These are phyloP conservation scores for Ammospiza caudacuta DNA, from an alignment of 2,113 vertebrate genomes.

Conservation along the genomic window DNA sequence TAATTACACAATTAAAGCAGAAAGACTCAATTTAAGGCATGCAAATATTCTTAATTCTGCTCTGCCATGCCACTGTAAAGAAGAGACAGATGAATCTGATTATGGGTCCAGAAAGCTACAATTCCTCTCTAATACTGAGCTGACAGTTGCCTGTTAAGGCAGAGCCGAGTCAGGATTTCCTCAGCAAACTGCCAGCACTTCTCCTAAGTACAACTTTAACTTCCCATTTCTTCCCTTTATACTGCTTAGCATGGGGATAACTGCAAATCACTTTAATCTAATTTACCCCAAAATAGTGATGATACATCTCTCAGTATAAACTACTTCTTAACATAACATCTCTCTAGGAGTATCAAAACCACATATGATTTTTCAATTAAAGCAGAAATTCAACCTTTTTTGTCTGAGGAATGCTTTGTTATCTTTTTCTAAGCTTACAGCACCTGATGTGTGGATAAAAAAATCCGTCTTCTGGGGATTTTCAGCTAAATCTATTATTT, in stretches of 20 bases:
- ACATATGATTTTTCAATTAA: conserved; percentile 50
- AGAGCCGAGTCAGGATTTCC: neutral
- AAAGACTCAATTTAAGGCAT: conserved; percentile 53
- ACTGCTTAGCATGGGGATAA: conserved; percentile 40
- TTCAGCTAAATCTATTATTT: conserved; percentile 67
- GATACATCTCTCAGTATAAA: conserved; percentile 40
- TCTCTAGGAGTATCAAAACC: conserved; percentile 51
- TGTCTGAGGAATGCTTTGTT: conserved; percentile 33
- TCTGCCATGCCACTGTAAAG: neutral
- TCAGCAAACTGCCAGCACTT: neutral
- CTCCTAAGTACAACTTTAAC: conserved; percentile 23
- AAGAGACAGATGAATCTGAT: conserved; percentile 30
- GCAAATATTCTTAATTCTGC: conserved; percentile 54
- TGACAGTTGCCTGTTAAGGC: neutral
- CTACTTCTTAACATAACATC: conserved; percentile 41
- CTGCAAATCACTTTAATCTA: conserved; percentile 61
- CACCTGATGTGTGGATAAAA: conserved; percentile 59
- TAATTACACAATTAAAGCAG: conserved; percentile 57
- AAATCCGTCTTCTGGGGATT: conserved; percentile 41
- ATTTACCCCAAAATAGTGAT: conserved; percentile 50
- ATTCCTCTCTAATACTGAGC: neutral
- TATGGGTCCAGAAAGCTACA: conserved; percentile 5
- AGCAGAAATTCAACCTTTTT: conserved; percentile 43
- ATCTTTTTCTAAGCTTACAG: conserved; percentile 55
- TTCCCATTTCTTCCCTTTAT: conserved; percentile 8